phyloP scores from a whole-genome alignment of 1,140 invertebrate genomes.

The Megathymus violae region DNA sequence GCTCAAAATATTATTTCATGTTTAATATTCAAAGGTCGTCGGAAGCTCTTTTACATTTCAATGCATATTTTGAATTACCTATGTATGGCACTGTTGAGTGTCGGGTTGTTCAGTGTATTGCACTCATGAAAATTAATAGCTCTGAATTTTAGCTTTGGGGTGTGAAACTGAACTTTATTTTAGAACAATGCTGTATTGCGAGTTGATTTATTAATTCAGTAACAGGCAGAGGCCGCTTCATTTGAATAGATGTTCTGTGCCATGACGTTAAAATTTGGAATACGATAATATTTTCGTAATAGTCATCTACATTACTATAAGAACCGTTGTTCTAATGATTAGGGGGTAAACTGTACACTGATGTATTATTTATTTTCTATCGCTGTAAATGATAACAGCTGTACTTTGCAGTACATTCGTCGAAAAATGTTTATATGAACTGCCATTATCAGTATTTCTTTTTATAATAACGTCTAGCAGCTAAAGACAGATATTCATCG shows the following conservation, averaged over 20 bases:
- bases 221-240: background rate
- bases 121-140: conserved; percentile 26
- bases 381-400: too few relatives aligned
- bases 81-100: conserved; percentile 18
- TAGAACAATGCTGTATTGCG: conserved; percentile 6
- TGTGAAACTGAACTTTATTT: conserved; percentile 9
- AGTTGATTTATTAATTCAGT: background rate
- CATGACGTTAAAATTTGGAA: background rate
- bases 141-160: conserved; percentile 8
- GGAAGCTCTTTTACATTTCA: conserved; percentile 26
- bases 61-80: conserved; percentile 30
- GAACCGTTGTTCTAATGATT: too few relatives aligned
- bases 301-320: too few relatives aligned
- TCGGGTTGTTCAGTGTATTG: conserved; percentile 16
- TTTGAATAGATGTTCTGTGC: background rate
- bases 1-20: conserved; percentile 16
- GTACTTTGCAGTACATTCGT: too few relatives aligned
- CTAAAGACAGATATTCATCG: too few relatives aligned
- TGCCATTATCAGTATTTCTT: too few relatives aligned
- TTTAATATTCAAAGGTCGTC: conserved; percentile 29
- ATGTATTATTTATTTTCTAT: too few relatives aligned
- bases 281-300: too few relatives aligned
- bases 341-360: too few relatives aligned
- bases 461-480: too few relatives aligned
- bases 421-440: too few relatives aligned